Base-by-base conservation (phyloP, 2,797 vertebrate species). In the Bovichtus diacanthus region DNA sequence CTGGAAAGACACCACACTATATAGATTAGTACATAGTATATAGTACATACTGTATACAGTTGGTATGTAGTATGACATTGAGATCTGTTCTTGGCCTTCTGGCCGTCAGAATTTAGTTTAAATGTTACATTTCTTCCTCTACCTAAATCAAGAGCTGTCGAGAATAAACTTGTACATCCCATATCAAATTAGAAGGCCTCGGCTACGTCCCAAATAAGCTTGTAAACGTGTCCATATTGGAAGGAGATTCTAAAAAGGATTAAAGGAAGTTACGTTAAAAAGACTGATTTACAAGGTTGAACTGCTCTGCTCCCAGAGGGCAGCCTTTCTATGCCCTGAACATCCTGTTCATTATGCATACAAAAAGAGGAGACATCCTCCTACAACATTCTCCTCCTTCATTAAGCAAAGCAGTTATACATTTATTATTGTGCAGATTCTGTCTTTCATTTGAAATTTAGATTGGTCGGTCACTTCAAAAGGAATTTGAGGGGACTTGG, bases 401-500 rank as follows among this genome's bases (percentile, higher is more conserved):
- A 95, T 96, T 95, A 95, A 91, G 87, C 94, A 88, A 90, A 90
- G 90, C 93, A 92, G 94, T 93, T 94, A 92, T 90, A 95, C 91
- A 86, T 94, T 94, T 93, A 96, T 97, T 97, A 97, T 98, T 97
- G 97, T 96, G 96, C 94, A 97, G 96, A 97, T 95, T 95, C 93
- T 84, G 94, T 90, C 91, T 94, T 95, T 94, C 94, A 98, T 98
- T 98, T 97, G 96, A 97, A 98, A 97, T 97, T 97, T 96, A 97
- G 97, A 97, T 98, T 96, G 90, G 95, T 91, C 95, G 93, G 95
- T 95, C 95, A 97, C 96, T 97, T 98, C 96, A 99, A 99, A 98
- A 96, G 95, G 94, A 96, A 96, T 96, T 91, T 93, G 95, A 93
- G 85, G 87, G 95, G 95, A 94, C 96, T 95, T 94, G 91, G 91